A percentile compares a stretch with the other conserved stretches of the same genome.
Conservation (phyloP, 1,140 invertebrate species). For the Nylanderia fulva region DNA sequence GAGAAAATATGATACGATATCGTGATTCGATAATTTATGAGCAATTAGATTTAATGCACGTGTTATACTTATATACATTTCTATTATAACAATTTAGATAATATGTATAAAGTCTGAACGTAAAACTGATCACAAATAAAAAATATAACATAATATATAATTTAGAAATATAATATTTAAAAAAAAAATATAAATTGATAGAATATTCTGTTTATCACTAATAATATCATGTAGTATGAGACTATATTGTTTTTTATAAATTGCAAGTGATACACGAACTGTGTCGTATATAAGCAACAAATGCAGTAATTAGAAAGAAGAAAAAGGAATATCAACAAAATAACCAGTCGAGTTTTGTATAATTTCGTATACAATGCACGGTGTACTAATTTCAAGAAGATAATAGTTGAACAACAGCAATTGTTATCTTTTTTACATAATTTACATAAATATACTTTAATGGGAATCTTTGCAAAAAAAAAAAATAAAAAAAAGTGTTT, state of each 20-base stretch:
- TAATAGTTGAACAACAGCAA: not conserved
- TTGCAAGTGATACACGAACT: not conserved
- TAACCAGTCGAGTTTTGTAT: not conserved
- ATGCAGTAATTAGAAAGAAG: not conserved
- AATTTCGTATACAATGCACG: not conserved
- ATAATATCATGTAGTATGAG: not conserved
- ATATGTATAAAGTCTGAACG: no score
- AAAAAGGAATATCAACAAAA: no score
- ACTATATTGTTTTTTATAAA: not conserved
- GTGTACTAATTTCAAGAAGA: not conserved
- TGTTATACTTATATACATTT: not conserved
- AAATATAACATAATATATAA: not conserved
- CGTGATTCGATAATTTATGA: not conserved
- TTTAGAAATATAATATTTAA: constrained; percentile 6
- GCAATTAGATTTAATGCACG: not conserved
- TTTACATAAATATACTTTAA: not conserved
- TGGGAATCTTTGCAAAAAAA: not conserved
- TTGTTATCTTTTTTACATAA: not conserved
- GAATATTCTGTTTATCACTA: not conserved
- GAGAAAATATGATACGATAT: not conserved
- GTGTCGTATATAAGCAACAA: not conserved
- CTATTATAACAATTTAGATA: not conserved
- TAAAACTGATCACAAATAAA: not conserved
- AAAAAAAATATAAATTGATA: not conserved
- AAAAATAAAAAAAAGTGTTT: not conserved